phyloP scores from a whole-genome alignment of 2,888 invertebrate species.

The Mimumesa dahlbomi region DNA sequence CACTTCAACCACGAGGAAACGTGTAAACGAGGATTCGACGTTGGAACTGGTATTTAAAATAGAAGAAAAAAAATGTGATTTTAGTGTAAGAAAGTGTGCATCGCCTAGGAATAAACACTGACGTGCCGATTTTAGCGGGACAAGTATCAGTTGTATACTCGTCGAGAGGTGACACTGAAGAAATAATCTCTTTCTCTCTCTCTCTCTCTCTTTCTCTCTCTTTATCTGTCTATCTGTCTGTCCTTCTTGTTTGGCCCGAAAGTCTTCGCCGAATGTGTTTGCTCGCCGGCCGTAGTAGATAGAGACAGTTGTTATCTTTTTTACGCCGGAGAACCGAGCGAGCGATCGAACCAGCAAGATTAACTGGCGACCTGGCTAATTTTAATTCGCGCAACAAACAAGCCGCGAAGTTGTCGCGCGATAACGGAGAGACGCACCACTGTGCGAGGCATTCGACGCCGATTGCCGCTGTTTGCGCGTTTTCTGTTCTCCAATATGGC shows the following conservation, averaged over 20 bases:
- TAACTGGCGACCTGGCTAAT: constrained; percentile 59
- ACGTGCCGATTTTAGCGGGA: not conserved
- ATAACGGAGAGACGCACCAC: constrained; percentile 39
- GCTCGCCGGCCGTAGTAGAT: constrained; percentile 29
- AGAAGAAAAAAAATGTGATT: too few relatives aligned
- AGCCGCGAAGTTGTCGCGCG: constrained; percentile 46
- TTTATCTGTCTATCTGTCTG: not conserved
- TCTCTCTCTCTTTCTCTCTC: not conserved
- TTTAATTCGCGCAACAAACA: constrained; percentile 64
- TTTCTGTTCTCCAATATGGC: constrained; percentile 44
- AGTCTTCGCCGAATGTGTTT: constrained; percentile 32
- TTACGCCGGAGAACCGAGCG: constrained; percentile 20
- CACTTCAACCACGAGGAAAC: too few relatives aligned
- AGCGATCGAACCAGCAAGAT: constrained; percentile 50
- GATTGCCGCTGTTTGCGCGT: constrained; percentile 15
- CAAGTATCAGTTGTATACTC: not conserved
- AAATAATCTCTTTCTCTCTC: constrained; percentile 1
- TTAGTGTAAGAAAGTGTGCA: not conserved
- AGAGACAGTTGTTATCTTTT: constrained; percentile 46
- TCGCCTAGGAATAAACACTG: not conserved
- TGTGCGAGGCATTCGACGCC: constrained; percentile 7
- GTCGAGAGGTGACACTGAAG: not conserved
- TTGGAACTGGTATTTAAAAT: too few relatives aligned
- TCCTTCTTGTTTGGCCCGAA: not conserved
- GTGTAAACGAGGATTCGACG: too few relatives aligned